Evolutionary conservation across 1,140 invertebrate species (phyloP).

Genomic region (Zaprionus inermis): DNA sequence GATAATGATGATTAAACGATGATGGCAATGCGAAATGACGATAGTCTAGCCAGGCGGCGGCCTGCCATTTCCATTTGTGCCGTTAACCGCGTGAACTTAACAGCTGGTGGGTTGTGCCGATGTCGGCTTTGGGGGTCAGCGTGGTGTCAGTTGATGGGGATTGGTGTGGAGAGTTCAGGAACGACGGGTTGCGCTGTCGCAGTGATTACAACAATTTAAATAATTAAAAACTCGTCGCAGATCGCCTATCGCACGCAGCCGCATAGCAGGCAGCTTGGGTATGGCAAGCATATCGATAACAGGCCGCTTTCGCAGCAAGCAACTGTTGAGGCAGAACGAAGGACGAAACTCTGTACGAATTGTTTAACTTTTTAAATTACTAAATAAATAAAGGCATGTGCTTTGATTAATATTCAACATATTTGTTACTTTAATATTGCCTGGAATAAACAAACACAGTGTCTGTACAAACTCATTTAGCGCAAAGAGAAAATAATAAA

Average conservation of each 20-base stretch:
- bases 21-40: slow-evolving; percentile 39
- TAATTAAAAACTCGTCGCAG: slow-evolving; percentile 21
- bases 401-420: slow-evolving; percentile 1
- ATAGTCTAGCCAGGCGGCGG: slow-evolving; percentile 40
- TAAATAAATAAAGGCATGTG: not conserved
- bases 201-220: slow-evolving; percentile 27
- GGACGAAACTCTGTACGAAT: not conserved
- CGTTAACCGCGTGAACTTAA: slow-evolving; percentile 49
- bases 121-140: slow-evolving; percentile 30
- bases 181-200: slow-evolving; percentile 10
- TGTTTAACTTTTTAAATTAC: not conserved
- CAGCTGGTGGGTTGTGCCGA: slow-evolving; percentile 19
- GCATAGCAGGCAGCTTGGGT: slow-evolving; percentile 8
- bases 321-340: not conserved
- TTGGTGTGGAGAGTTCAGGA: slow-evolving; percentile 21
- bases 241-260: slow-evolving; percentile 5
- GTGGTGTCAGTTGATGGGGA: slow-evolving; percentile 27
- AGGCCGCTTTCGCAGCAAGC: not conserved
- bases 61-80: slow-evolving; percentile 42
- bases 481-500: not conserved
- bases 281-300: slow-evolving; percentile 2
- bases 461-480: not conserved
- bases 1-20: slow-evolving; percentile 41
- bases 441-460: not conserved
- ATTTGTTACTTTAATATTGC: not conserved